Conservation (phyloP, 2,113 vertebrate species). For the Syngnathus typhle region DNA sequence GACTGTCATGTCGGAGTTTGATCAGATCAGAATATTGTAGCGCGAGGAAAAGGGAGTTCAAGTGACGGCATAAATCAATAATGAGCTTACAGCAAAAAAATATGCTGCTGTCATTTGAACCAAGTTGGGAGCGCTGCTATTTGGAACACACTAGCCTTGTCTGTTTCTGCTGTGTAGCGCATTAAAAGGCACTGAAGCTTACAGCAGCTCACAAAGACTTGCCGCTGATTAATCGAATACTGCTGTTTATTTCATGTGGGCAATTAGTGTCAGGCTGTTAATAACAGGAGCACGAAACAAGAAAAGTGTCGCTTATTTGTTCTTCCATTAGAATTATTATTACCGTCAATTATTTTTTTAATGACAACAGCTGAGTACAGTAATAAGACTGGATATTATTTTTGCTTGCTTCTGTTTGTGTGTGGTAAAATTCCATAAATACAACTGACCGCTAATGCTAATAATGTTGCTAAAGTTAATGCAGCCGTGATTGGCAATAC, state of each 20-base stretch:
- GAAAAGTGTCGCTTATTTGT: neutral
- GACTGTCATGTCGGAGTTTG: neutral
- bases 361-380: neutral
- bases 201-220: neutral
- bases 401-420: too few species aligned
- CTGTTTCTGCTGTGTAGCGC: neutral
- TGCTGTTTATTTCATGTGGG: neutral
- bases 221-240: neutral
- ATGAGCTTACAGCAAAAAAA: constrained; percentile 1
- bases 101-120: neutral
- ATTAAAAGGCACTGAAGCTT: neutral
- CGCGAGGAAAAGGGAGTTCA: neutral
- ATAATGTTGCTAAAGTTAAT: too few species aligned
- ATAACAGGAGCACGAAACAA: neutral
- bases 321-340: neutral
- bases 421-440: neutral
- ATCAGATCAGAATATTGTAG: neutral
- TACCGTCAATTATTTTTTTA: neutral
- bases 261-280: neutral
- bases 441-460: neutral
- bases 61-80: constrained; percentile 1
- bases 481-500: neutral
- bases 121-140: neutral
- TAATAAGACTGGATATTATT: neutral
- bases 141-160: neutral